A percentile compares a stretch with the other conserved stretches of the same genome.
Evolutionary conservation across 2,888 invertebrate species (phyloP).

Genomic region (Drosophila tanythrix): DNA sequence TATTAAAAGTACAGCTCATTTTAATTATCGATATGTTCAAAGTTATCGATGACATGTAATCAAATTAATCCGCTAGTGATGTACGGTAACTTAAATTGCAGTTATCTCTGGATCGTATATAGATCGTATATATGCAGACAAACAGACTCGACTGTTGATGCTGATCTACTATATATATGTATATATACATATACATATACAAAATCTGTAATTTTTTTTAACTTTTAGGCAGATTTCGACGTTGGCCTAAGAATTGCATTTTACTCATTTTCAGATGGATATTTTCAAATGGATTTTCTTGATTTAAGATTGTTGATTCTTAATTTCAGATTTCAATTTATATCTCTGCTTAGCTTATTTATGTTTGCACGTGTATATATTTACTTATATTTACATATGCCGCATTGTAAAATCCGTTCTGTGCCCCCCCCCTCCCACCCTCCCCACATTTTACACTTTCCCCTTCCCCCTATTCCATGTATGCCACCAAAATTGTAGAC

Average conservation of each 20-base stretch:
- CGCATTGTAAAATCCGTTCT: slow-evolving; percentile 75
- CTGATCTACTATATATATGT: not conserved
- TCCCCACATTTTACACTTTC: not conserved
- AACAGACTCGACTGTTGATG: not conserved
- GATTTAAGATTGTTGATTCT: not conserved
- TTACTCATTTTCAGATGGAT: not conserved
- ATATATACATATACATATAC: not conserved
- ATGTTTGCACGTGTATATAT: not conserved
- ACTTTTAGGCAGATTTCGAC: not conserved
- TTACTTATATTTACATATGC: slow-evolving; percentile 3
- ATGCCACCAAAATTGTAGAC: slow-evolving; percentile 34
- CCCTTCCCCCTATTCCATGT: not conserved
- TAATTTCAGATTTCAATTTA: slow-evolving; percentile 3
- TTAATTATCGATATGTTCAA: not conserved
- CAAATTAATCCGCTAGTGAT: not conserved
- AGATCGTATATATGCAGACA: not conserved
- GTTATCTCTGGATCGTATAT: not conserved
- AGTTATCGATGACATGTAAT: not conserved
- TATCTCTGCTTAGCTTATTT: not conserved
- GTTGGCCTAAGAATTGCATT: not conserved
- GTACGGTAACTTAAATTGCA: not conserved
- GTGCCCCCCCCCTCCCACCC: not conserved
- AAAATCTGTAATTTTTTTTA: not conserved
- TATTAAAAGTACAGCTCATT: not conserved
- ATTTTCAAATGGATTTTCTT: not conserved